These are phyloP conservation scores for Dasypolia templi DNA, from an alignment of 2,888 invertebrate species.

Conservation along the genomic window DNA sequence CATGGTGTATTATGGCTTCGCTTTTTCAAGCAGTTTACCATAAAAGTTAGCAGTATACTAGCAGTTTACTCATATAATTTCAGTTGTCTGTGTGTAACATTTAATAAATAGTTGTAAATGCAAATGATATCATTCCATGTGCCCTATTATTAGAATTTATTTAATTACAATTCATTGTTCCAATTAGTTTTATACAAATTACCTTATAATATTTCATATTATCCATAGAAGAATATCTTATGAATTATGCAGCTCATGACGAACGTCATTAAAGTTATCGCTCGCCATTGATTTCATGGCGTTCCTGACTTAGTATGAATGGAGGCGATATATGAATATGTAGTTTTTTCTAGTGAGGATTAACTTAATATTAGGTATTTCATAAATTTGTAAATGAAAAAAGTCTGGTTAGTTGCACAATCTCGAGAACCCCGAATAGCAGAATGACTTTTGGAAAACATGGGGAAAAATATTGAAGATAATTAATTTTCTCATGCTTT, in stretches of 20 bases:
- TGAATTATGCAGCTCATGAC: constrained; percentile 58
- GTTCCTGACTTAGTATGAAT: constrained; percentile 55
- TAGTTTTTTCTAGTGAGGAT: constrained; percentile 13
- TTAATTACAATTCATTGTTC: constrained; percentile 36
- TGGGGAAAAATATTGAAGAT: no score
- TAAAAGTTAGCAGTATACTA: no score
- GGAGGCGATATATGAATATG: constrained; percentile 38
- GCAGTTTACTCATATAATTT: neutral
- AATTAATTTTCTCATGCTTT: no score
- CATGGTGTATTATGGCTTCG: neutral
- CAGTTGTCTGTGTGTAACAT: neutral
- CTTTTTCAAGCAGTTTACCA: neutral
- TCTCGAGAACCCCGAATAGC: no score
- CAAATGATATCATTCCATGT: constrained; percentile 24
- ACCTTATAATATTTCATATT: constrained; percentile 31
- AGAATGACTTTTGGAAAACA: no score
- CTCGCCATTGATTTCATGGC: constrained; percentile 61
- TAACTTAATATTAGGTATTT: constrained; percentile 14
- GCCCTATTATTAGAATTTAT: constrained; percentile 28
- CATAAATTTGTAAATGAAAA: no score
- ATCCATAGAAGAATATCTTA: constrained; percentile 61
- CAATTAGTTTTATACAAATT: constrained; percentile 48
- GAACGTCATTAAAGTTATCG: constrained; percentile 59
- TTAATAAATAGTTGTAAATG: neutral
- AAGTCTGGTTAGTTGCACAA: no score